These are phyloP conservation scores for Drosophila lini DNA, from an alignment of 1,140 invertebrate genomes.

Conservation along the genomic window DNA sequence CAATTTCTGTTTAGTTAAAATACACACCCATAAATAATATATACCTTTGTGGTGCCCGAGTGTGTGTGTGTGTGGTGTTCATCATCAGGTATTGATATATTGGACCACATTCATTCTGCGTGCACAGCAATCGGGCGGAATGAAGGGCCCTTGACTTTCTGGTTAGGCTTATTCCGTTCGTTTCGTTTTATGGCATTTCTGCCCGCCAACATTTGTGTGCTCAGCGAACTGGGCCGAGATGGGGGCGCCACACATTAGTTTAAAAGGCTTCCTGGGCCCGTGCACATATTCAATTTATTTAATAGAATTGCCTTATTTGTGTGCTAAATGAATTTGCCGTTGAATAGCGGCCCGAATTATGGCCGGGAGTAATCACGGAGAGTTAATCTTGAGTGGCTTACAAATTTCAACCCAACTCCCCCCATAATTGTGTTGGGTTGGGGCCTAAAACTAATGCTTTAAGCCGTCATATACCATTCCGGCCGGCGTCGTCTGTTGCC, in stretches of 20 bases:
- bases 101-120: constrained; percentile 35
- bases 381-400: constrained; percentile 21
- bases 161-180: constrained; percentile 59
- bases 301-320: constrained; percentile 68
- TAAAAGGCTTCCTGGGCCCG: constrained; percentile 57
- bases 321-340: constrained; percentile 35
- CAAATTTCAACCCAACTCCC: constrained; percentile 11
- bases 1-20: constrained; percentile 74
- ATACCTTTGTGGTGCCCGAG: constrained; percentile 8
- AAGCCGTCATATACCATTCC: constrained; percentile 16
- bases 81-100: constrained; percentile 42
- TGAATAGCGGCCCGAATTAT: constrained; percentile 27
- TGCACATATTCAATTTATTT: constrained; percentile 75
- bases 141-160: constrained; percentile 73
- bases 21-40: constrained; percentile 61
- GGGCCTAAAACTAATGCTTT: constrained; percentile 22
- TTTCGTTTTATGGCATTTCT: constrained; percentile 63
- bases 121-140: constrained; percentile 61
- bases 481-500: constrained; percentile 2
- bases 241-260: constrained; percentile 32
- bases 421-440: neutral
- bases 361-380: constrained; percentile 13
- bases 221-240: constrained; percentile 21
- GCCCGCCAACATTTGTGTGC: constrained; percentile 52
- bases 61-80: constrained; percentile 5